Conservation (phyloP, 2,797 vertebrate genomes). For the Hephaestus fuliginosus region DNA sequence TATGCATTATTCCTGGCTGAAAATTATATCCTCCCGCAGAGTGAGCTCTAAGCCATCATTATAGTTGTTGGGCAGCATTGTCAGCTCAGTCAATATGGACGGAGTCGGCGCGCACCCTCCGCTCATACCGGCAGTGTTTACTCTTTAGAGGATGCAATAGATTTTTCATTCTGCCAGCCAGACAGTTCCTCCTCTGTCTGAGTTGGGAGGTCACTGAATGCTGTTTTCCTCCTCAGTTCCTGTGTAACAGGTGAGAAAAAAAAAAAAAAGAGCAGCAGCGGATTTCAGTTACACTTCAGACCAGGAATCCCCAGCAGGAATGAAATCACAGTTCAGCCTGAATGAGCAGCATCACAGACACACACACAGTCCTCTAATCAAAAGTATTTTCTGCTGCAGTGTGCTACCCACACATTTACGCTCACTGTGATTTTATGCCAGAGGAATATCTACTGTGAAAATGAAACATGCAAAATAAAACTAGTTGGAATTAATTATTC, state of each 20-base stretch:
- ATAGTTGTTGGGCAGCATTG: conserved; percentile 47
- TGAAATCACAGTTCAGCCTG: conserved; percentile 51
- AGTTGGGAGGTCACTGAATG: conserved; percentile 48
- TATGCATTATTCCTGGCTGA: background rate
- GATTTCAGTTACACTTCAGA: conserved; percentile 28
- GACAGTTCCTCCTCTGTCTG: conserved; percentile 23
- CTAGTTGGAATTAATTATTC: background rate
- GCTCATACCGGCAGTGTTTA: conserved; percentile 50
- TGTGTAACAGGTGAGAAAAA: conserved; percentile 30
- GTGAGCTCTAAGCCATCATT: conserved; percentile 45
- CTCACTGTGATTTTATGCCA: conserved; percentile 23
- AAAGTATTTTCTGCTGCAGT: conserved; percentile 29
- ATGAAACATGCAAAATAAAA: background rate
- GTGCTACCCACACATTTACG: background rate
- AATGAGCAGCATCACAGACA: conserved; percentile 38
- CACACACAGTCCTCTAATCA: conserved; percentile 5
- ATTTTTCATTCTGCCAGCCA: conserved; percentile 16
- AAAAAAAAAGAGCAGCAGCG: conserved; percentile 23
- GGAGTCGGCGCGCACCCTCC: conserved; percentile 24
- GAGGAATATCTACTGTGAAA: conserved; percentile 1
- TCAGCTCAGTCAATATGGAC: conserved; percentile 60
- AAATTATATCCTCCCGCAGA: conserved; percentile 32
- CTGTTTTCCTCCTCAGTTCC: conserved; percentile 25
- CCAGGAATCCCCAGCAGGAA: conserved; percentile 50
- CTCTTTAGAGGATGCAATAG: conserved; percentile 51